A percentile compares a stretch with the other conserved stretches of the same genome.
Evolutionary conservation across 2,888 invertebrate genomes (phyloP).

Genomic region (Cheilosia vernalis): DNA sequence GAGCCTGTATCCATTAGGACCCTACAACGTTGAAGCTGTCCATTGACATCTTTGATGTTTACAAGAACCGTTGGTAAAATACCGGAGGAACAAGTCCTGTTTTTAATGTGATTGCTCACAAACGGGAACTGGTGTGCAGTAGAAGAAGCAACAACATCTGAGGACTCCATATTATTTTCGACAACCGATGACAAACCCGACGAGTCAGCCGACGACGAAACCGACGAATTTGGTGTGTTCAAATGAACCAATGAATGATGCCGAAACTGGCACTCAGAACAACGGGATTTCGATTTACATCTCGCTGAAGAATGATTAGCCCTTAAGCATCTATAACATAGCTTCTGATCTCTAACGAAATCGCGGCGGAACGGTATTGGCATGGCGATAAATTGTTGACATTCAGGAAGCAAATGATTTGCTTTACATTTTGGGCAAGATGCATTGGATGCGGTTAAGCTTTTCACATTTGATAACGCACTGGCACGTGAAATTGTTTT

Average conservation of each 20-base stretch:
- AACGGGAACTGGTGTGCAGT: background rate
- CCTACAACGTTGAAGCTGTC: background rate
- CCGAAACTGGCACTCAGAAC: background rate
- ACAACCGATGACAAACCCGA: background rate
- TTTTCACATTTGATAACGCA: too few relatives aligned
- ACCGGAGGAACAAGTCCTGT: background rate
- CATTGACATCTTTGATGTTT: background rate
- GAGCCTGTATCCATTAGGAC: background rate
- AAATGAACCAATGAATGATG: background rate
- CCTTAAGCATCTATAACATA: too few relatives aligned
- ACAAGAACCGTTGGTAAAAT: background rate
- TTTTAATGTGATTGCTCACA: slow-evolving; percentile 2
- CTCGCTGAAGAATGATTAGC: too few relatives aligned
- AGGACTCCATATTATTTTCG: background rate
- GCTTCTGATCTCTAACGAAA: too few relatives aligned
- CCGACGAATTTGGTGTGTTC: background rate
- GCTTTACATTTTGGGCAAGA: too few relatives aligned
- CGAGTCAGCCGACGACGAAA: background rate
- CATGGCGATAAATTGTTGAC: too few relatives aligned
- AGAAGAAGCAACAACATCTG: too few relatives aligned
- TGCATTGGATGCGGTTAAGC: too few relatives aligned
- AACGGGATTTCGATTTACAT: background rate
- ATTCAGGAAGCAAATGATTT: too few relatives aligned
- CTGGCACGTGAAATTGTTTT: too few relatives aligned
- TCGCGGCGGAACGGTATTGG: too few relatives aligned